phyloP scores from a whole-genome alignment of 1,140 invertebrate genomes.

The Galleria mellonella region DNA sequence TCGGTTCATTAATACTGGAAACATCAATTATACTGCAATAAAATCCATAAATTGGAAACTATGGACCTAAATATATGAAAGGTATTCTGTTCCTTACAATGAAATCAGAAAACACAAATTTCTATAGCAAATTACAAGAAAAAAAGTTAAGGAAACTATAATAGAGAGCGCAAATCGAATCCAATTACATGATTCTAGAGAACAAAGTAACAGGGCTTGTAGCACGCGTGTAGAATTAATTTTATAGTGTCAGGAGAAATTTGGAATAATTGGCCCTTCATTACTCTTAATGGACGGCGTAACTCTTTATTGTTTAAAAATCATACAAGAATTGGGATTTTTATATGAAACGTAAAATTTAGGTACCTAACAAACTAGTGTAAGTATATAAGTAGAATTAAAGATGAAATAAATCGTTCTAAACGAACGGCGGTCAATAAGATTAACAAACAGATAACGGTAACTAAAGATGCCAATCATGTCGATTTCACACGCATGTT shows the following conservation, averaged over 20 bases:
- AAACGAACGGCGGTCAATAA: background rate
- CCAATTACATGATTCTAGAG: conserved; percentile 38
- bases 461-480: conserved; percentile 25
- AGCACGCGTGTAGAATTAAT: conserved; percentile 38
- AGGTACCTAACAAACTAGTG: too few species aligned
- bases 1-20: conserved; percentile 15
- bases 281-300: too few species aligned
- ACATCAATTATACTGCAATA: conserved; percentile 40
- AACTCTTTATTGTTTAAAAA: too few species aligned
- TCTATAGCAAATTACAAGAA: background rate
- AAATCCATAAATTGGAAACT: conserved; percentile 29
- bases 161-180: conserved; percentile 41
- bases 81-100: background rate
- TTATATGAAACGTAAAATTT: too few species aligned
- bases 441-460: conserved; percentile 17
- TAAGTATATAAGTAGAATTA: too few species aligned
- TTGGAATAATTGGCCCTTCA: conserved; percentile 44
- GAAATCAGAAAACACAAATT: background rate
- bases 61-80: conserved; percentile 3
- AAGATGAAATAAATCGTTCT: too few species aligned
- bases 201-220: conserved; percentile 8
- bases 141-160: conserved; percentile 31
- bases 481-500: conserved; percentile 48
- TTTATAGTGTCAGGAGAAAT: conserved; percentile 40
- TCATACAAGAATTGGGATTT: too few species aligned